phyloP scores from a whole-genome alignment of 1,140 invertebrate genomes.

The Colletes gigas region DNA sequence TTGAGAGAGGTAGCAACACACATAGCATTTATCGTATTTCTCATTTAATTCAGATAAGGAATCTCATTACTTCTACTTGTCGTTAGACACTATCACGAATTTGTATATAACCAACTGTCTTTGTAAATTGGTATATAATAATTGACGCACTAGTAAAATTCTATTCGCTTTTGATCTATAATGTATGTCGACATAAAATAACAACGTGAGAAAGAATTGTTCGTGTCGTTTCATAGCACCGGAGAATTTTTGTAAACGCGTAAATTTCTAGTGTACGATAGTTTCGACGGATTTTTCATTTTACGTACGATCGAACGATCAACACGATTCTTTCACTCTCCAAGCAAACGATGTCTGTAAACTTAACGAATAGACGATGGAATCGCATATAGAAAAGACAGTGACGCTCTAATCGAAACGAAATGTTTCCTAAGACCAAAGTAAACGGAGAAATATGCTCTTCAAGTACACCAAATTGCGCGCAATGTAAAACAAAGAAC shows the following conservation, averaged over 20 bases:
- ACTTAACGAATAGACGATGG: constrained; percentile 11
- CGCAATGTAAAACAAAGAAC: constrained; percentile 70
- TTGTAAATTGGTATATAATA: constrained; percentile 73
- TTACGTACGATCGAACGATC: background rate
- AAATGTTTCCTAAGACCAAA: background rate
- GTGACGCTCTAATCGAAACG: background rate
- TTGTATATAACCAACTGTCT: constrained; percentile 64
- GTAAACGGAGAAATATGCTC: constrained; percentile 4
- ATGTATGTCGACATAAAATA: constrained; percentile 21
- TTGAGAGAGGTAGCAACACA: constrained; percentile 21
- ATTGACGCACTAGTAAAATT: constrained; percentile 62
- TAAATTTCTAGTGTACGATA: constrained; percentile 25
- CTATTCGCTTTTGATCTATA: constrained; percentile 54
- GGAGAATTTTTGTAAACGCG: constrained; percentile 38
- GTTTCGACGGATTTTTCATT: constrained; percentile 22
- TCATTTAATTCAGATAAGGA: constrained; percentile 43
- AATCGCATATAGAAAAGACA: background rate
- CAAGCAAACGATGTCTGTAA: background rate
- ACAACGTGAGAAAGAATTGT: constrained; percentile 7
- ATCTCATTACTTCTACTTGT: constrained; percentile 51
- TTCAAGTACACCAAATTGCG: constrained; percentile 69
- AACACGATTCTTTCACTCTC: background rate
- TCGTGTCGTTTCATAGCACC: constrained; percentile 25
- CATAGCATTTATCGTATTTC: constrained; percentile 36
- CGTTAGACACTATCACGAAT: constrained; percentile 23